phyloP scores from a whole-genome alignment of 2,113 vertebrate genomes.

The Pygoscelis antarcticus region DNA sequence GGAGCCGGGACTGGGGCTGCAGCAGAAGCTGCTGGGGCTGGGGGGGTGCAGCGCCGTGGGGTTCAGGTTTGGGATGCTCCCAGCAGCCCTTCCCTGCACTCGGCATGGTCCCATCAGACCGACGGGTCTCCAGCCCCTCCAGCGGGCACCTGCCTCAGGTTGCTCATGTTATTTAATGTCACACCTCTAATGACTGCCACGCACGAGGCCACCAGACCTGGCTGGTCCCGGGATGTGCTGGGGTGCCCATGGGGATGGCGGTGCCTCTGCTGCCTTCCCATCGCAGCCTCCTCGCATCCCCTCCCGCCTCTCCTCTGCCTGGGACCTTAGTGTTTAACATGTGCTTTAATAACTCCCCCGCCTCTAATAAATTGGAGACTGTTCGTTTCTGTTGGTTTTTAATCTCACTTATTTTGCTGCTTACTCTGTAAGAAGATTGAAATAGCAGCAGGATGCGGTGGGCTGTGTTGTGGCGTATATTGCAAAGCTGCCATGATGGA shows the following conservation, averaged over 20 bases:
- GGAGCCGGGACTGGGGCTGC: background rate
- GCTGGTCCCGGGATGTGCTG: background rate
- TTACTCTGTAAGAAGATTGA: background rate
- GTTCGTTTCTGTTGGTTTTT: background rate
- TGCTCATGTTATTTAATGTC: background rate
- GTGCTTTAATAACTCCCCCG: background rate
- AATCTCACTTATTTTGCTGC: background rate
- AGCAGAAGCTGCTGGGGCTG: background rate
- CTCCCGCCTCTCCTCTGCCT: rapidly evolving
- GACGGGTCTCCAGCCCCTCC: background rate
- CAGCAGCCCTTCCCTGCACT: background rate
- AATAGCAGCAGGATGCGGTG: background rate
- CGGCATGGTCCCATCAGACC: too few species aligned
- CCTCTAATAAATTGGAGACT: background rate
- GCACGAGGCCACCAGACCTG: rapidly evolving
- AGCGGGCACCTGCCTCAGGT: background rate
- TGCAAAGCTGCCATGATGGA: background rate
- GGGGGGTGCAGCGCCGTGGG: background rate
- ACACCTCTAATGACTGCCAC: background rate
- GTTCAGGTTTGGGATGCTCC: background rate
- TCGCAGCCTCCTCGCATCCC: rapidly evolving
- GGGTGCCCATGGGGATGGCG: rapidly evolving
- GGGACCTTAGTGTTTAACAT: background rate
- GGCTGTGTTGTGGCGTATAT: rapidly evolving
- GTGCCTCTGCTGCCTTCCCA: background rate